Percentiles rank a stretch among this genome's conserved stretches.
Evolutionary conservation across 2,113 vertebrate species (phyloP).

Genomic region (Etheostoma cragini): DNA sequence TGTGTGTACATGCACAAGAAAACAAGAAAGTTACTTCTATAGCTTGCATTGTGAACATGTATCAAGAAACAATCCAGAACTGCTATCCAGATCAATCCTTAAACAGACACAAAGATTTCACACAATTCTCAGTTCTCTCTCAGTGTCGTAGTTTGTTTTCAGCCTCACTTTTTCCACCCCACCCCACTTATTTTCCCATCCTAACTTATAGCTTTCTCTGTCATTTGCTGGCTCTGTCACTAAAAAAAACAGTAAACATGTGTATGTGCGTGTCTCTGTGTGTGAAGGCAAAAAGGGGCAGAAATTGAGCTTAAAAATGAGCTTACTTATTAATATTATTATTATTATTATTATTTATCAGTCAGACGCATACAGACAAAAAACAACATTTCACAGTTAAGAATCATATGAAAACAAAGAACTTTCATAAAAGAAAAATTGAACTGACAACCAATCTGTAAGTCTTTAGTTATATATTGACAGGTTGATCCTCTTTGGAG

Average conservation of each 20-base stretch:
- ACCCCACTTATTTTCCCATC: conserved; percentile 15
- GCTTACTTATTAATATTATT: too few species aligned
- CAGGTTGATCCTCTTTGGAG: background rate
- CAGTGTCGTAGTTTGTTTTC: background rate
- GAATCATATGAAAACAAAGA: background rate
- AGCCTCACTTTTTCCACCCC: conserved; percentile 29
- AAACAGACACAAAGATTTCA: background rate
- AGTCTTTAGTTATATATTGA: background rate
- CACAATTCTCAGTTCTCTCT: conserved; percentile 25
- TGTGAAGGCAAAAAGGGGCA: background rate
- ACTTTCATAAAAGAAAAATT: background rate
- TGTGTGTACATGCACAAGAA: background rate
- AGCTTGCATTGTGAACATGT: background rate
- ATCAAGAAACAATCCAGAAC: conserved; percentile 41
- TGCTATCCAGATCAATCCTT: conserved; percentile 50
- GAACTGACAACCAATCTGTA: background rate
- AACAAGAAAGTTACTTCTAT: background rate
- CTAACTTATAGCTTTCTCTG: conserved; percentile 32
- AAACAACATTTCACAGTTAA: background rate
- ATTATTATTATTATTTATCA: too few species aligned
- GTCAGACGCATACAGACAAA: background rate
- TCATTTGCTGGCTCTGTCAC: conserved; percentile 39
- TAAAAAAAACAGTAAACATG: conserved; percentile 16
- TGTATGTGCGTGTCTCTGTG: conserved; percentile 13
- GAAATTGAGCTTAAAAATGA: conserved; percentile 26